Evolutionary conservation across 2,888 invertebrate species (phyloP).

Genomic region (Bombylius discolor): DNA sequence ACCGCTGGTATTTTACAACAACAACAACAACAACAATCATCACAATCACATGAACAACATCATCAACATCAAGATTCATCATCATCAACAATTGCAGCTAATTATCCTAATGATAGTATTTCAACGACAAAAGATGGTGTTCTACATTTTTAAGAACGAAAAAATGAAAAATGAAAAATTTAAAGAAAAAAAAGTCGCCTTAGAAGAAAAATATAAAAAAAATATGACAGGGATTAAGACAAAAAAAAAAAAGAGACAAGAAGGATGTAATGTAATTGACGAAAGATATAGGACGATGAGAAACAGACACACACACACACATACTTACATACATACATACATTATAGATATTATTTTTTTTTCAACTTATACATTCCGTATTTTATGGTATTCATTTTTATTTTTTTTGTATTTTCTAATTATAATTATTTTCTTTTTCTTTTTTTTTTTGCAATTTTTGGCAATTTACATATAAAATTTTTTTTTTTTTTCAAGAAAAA

Average conservation of each 20-base stretch:
- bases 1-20: conserved; percentile 49
- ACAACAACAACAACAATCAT: background rate
- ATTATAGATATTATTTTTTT: no score
- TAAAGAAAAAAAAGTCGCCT: no score
- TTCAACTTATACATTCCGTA: no score
- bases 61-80: background rate
- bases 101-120: conserved; percentile 30
- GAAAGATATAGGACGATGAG: no score
- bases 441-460: no score
- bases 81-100: background rate
- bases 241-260: no score
- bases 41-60: background rate
- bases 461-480: no score
- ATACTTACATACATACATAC: background rate
- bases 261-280: no score
- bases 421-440: background rate
- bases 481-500: no score
- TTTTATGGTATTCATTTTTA: background rate
- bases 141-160: background rate
- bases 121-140: conserved; percentile 11
- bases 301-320: background rate
- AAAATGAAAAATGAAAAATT: no score
- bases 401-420: background rate
- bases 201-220: no score
- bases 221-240: no score